Percentiles rank a stretch among this genome's conserved stretches.
Conservation (phyloP, 2,113 vertebrate species). For the Fulica atra region DNA sequence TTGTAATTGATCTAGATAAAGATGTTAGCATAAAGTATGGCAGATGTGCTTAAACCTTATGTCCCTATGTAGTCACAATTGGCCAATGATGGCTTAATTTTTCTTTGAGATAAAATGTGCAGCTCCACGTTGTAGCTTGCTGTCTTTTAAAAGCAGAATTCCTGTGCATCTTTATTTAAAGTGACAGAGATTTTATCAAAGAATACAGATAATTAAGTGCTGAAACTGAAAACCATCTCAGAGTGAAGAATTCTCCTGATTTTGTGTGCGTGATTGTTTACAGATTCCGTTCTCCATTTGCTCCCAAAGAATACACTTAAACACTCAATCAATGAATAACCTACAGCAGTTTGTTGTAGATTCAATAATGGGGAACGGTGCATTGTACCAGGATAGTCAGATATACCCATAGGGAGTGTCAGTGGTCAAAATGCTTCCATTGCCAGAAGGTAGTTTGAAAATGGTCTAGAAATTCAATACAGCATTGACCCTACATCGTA, state of each 20-base stretch:
- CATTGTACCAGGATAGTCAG: conserved; percentile 88
- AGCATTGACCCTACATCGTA: conserved; percentile 90
- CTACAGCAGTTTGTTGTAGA: conserved; percentile 92
- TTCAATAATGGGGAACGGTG: conserved; percentile 85
- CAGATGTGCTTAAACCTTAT: conserved; percentile 30
- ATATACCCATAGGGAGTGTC: conserved; percentile 95
- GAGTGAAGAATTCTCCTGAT: conserved; percentile 69
- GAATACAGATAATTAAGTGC: conserved; percentile 64
- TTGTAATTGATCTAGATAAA: conserved; percentile 61
- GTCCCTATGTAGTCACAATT: background rate
- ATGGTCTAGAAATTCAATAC: conserved; percentile 97
- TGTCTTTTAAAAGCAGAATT: conserved; percentile 43
- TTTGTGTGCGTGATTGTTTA: conserved; percentile 76
- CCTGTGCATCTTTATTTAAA: conserved; percentile 21
- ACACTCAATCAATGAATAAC: conserved; percentile 99
- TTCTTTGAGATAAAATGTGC: conserved; percentile 27
- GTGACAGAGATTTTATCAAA: conserved; percentile 56
- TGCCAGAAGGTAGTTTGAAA: conserved; percentile 99
- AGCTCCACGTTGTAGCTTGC: background rate
- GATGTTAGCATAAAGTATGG: conserved; percentile 18
- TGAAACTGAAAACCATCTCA: conserved; percentile 38
- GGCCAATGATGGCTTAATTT: conserved; percentile 51
- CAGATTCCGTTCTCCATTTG: conserved; percentile 79
- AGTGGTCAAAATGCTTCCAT: conserved; percentile 99
- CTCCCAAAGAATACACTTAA: conserved; percentile 90